These are phyloP conservation scores for Fregetta grallaria DNA, from an alignment of 2,113 vertebrate species.

Conservation along the genomic window DNA sequence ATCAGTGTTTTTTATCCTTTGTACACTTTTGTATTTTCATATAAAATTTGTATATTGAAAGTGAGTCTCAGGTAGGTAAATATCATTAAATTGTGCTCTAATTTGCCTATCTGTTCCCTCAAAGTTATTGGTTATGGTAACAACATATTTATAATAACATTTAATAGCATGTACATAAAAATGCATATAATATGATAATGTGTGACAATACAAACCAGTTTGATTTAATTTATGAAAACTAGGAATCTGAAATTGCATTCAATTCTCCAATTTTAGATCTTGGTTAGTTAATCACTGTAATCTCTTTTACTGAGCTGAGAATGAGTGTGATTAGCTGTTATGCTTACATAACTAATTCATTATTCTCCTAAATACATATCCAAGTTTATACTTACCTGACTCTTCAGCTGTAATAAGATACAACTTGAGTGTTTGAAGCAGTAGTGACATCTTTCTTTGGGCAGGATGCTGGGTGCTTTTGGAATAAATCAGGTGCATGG, in stretches of 20 bases:
- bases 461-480: not conserved
- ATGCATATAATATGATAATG: not conserved
- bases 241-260: not conserved
- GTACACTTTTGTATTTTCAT: not conserved
- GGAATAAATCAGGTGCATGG: not conserved
- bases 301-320: not conserved
- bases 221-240: not conserved
- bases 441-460: not conserved
- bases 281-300: not conserved
- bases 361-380: not conserved
- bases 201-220: not conserved
- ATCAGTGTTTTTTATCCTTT: not conserved
- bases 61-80: not conserved
- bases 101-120: not conserved
- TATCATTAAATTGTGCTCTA: not conserved
- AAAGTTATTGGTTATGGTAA: not conserved
- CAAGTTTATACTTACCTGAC: not conserved
- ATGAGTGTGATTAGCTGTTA: not conserved
- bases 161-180: not conserved
- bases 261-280: not conserved
- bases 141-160: not conserved
- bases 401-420: not conserved
- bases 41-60: not conserved
- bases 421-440: not conserved
- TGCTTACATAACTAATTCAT: not conserved